Conservation (phyloP, 1,140 invertebrate species). For the Anoplophora glabripennis region DNA sequence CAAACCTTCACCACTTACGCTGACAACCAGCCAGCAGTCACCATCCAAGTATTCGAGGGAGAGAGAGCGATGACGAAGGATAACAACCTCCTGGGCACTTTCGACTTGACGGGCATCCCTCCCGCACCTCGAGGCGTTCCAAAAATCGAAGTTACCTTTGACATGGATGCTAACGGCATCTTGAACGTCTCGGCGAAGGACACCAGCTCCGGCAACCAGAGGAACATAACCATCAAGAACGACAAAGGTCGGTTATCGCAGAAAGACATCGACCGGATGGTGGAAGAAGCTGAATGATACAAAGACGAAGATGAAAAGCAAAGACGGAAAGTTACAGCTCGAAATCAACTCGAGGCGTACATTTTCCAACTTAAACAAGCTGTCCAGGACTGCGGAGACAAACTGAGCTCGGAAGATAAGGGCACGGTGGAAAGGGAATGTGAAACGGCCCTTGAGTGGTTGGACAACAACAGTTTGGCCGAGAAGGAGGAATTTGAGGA, state of each 20-base stretch:
- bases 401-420: constrained; percentile 47
- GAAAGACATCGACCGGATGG: constrained; percentile 81
- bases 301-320: constrained; percentile 69
- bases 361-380: constrained; percentile 66
- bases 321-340: constrained; percentile 59
- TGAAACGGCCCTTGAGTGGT: constrained; percentile 53
- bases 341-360: constrained; percentile 67
- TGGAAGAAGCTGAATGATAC: constrained; percentile 63
- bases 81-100: constrained; percentile 73
- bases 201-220: constrained; percentile 51
- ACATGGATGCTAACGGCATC: constrained; percentile 69
- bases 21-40: constrained; percentile 68
- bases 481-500: constrained; percentile 64
- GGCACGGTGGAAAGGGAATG: constrained; percentile 47
- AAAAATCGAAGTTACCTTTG: constrained; percentile 70
- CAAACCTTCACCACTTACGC: constrained; percentile 65
- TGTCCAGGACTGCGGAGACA: constrained; percentile 52
- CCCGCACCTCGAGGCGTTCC: constrained; percentile 57
- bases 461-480: constrained; percentile 55
- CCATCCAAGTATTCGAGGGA: constrained; percentile 74
- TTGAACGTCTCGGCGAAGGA: constrained; percentile 61
- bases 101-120: constrained; percentile 66
- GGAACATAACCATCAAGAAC: constrained; percentile 82
- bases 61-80: constrained; percentile 77
- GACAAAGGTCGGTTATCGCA: constrained; percentile 77